phyloP scores from a whole-genome alignment of 2,797 vertebrate genomes.

The Euphonia xanthogaster region DNA sequence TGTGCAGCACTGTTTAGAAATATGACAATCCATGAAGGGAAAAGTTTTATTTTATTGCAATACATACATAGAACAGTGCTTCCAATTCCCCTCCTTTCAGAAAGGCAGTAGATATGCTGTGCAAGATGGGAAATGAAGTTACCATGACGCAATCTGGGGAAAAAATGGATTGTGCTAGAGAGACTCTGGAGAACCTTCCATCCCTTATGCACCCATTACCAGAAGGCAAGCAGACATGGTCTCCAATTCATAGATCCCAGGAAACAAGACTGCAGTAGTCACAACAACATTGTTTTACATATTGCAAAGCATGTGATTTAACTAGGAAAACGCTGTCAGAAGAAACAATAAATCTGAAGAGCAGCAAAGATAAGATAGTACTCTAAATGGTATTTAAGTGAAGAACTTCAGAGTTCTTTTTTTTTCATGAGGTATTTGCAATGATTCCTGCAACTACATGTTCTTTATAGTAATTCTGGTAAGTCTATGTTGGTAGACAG shows the following conservation, averaged over 20 bases:
- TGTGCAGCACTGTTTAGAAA: not conserved
- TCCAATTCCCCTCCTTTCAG: not conserved
- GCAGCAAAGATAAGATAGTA: not conserved
- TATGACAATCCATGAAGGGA: not conserved
- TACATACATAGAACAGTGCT: not conserved
- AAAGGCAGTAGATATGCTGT: not conserved
- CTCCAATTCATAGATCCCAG: not conserved
- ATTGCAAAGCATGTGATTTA: slow-evolving; percentile 37
- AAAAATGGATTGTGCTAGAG: not conserved
- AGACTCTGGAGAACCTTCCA: not conserved
- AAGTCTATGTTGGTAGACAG: not conserved
- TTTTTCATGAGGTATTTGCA: not conserved
- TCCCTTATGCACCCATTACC: not conserved
- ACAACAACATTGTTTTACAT: not conserved
- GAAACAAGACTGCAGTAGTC: not conserved
- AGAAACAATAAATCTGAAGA: not conserved
- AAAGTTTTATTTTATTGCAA: not conserved
- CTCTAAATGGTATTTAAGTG: not conserved
- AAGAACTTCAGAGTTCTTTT: not conserved
- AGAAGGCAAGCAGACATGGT: not conserved
- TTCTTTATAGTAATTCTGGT: not conserved
- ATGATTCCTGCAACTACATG: not conserved
- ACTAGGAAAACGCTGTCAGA: not conserved
- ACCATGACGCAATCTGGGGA: not conserved
- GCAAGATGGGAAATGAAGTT: not conserved